Evolutionary conservation across 2,113 vertebrate species (phyloP).

Genomic region (Dendropsophus ebraccatus): DNA sequence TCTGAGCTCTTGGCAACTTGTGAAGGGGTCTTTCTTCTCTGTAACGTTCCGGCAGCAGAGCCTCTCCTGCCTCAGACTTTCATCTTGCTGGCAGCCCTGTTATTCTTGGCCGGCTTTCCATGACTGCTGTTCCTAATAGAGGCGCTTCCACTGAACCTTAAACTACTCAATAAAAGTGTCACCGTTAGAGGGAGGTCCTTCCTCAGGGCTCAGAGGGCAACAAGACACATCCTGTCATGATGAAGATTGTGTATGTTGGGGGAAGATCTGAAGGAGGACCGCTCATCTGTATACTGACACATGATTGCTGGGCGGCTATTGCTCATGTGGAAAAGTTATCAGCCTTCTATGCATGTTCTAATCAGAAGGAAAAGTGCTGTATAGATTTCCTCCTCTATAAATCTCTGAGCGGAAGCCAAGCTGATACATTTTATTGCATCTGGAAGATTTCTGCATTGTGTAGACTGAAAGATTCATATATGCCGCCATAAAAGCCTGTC

Average conservation of each 20-base stretch:
- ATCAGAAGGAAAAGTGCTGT: not conserved
- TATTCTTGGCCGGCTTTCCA: conserved; percentile 58
- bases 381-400: not conserved
- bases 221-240: conserved; percentile 57
- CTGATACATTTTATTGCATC: not conserved
- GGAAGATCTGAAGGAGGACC: conserved; percentile 38
- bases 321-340: conserved; percentile 33
- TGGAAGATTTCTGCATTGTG: not conserved
- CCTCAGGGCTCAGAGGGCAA: conserved; percentile 55
- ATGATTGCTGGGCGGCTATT: not conserved
- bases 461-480: too few relatives aligned
- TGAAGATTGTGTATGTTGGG: conserved; percentile 39
- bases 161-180: conserved; percentile 45
- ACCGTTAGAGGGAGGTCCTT: conserved; percentile 23
- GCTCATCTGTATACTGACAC: not conserved
- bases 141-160: conserved; percentile 56
- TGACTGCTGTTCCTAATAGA: conserved; percentile 48
- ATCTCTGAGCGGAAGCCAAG: not conserved
- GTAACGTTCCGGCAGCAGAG: conserved; percentile 50
- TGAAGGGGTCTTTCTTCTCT: conserved; percentile 56
- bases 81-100: conserved; percentile 56
- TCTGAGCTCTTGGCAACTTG: conserved; percentile 56
- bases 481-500: too few relatives aligned
- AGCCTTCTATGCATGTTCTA: too few relatives aligned
- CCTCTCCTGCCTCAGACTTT: conserved; percentile 45